Evolutionary conservation across 2,113 vertebrate species (phyloP).

Genomic region (Anguilla rostrata): DNA sequence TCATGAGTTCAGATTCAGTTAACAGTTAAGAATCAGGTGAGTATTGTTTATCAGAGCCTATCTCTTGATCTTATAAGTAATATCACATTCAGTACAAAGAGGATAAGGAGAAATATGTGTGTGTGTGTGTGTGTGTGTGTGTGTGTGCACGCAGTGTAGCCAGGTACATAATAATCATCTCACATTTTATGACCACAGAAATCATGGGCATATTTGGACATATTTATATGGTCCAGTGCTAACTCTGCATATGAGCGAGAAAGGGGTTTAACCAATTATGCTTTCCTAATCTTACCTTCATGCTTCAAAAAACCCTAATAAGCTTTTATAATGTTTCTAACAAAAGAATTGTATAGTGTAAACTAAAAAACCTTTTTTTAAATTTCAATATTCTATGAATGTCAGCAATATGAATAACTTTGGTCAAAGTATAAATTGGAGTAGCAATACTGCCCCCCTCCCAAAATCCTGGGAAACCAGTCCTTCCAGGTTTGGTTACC

Average conservation of each 20-base stretch:
- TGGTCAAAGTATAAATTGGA: too few species aligned
- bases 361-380: too few species aligned
- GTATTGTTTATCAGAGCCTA: not conserved
- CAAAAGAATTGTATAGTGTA: not conserved
- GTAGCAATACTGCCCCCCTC: too few species aligned
- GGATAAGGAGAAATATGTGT: not conserved
- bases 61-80: not conserved
- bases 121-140: not conserved
- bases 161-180: not conserved
- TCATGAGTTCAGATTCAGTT: not conserved
- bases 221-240: not conserved
- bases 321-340: not conserved
- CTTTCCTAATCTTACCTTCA: conserved; percentile 9
- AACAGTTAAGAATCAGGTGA: not conserved
- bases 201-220: not conserved
- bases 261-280: conserved; percentile 18
- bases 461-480: not conserved
- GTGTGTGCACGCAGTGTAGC: not conserved
- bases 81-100: not conserved
- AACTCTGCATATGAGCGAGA: conserved; percentile 10
- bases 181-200: not conserved
- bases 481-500: not conserved
- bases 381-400: too few species aligned
- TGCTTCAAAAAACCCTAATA: not conserved
- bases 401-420: too few species aligned